phyloP scores from a whole-genome alignment of 2,797 vertebrate species.

The Clarias pachynema region DNA sequence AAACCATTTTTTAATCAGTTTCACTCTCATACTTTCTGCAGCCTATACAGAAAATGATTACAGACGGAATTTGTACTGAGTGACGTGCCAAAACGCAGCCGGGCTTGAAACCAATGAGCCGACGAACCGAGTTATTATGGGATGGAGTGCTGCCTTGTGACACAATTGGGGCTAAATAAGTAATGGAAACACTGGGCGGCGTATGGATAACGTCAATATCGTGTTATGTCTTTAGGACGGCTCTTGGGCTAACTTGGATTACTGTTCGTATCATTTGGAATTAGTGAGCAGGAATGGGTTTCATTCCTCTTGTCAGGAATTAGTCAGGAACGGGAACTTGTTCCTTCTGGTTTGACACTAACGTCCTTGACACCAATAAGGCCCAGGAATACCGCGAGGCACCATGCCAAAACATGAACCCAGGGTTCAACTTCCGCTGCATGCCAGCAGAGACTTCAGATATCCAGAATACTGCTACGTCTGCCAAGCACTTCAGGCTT shows the following conservation, averaged over 20 bases:
- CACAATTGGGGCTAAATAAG: slow-evolving; percentile 18
- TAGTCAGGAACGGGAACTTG: neutral
- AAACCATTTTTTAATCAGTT: slow-evolving; percentile 68
- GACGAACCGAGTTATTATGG: slow-evolving; percentile 24
- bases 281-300: neutral
- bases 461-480: neutral
- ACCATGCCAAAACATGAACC: neutral
- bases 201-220: neutral
- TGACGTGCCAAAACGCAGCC: slow-evolving; percentile 64
- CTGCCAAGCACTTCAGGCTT: neutral
- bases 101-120: slow-evolving; percentile 13
- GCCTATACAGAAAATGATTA: slow-evolving; percentile 73
- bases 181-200: slow-evolving; percentile 24
- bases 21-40: slow-evolving; percentile 65
- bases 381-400: neutral
- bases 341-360: neutral
- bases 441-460: neutral
- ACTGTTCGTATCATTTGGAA: neutral
- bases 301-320: neutral
- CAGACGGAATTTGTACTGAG: slow-evolving; percentile 63
- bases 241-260: neutral
- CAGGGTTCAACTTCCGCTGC: neutral
- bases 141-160: slow-evolving; percentile 24
- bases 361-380: slow-evolving; percentile 7
- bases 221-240: neutral